phyloP scores from a whole-genome alignment of 2,888 invertebrate species.

The Xanthia togata region DNA sequence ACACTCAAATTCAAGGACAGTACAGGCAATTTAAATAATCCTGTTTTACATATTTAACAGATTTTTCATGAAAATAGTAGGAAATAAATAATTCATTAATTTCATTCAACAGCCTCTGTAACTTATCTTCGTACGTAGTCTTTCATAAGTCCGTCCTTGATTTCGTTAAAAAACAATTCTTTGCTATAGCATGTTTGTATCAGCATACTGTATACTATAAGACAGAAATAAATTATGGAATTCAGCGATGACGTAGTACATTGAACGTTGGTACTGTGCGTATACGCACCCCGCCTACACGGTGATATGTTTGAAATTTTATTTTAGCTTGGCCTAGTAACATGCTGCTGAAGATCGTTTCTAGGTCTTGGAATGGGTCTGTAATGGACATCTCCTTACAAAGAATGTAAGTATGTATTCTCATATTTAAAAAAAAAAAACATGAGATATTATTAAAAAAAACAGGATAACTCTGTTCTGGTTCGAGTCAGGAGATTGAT shows the following conservation, averaged over 20 bases:
- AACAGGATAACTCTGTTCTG: too few species aligned
- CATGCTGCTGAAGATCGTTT: neutral
- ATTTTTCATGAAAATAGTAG: neutral
- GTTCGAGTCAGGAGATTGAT: too few species aligned
- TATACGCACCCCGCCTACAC: conserved; percentile 56
- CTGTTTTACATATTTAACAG: neutral
- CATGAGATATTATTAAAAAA: too few species aligned
- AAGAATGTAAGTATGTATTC: too few species aligned
- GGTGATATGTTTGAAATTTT: conserved; percentile 31
- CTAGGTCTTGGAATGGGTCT: neutral
- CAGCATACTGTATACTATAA: conserved; percentile 42
- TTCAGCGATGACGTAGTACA: conserved; percentile 62
- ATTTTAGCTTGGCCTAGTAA: conserved; percentile 41
- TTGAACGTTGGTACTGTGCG: conserved; percentile 42
- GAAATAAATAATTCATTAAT: neutral
- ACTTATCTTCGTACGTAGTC: conserved; percentile 3
- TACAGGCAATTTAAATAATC: neutral
- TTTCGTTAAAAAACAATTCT: conserved; percentile 15
- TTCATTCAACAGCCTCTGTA: neutral
- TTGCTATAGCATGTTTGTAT: conserved; percentile 37
- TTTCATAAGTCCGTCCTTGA: conserved; percentile 27
- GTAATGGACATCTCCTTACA: too few species aligned
- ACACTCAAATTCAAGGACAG: neutral
- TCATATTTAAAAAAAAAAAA: too few species aligned
- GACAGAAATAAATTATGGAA: conserved; percentile 67